phyloP scores from a whole-genome alignment of 2,888 invertebrate species.

The Heteromurus nitidus region DNA sequence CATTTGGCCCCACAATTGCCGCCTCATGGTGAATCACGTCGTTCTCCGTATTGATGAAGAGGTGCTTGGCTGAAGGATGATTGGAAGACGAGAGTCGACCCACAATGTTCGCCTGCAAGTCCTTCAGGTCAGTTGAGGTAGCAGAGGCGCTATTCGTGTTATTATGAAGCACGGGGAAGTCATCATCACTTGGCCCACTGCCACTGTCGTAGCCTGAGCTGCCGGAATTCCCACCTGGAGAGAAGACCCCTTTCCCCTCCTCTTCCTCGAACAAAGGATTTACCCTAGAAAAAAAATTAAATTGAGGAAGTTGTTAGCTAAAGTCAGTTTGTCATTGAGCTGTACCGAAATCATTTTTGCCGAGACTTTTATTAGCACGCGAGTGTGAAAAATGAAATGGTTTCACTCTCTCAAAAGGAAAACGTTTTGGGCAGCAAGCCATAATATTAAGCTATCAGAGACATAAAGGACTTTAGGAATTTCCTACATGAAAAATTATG shows the following conservation, averaged over 20 bases:
- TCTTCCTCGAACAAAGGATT: constrained; percentile 73
- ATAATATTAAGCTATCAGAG: too few species aligned
- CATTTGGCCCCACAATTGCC: constrained; percentile 67
- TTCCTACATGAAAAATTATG: too few species aligned
- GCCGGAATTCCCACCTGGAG: constrained; percentile 70
- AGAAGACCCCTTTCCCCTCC: constrained; percentile 58
- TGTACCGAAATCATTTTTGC: not conserved
- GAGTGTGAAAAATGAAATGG: not conserved
- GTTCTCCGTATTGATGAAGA: constrained; percentile 70
- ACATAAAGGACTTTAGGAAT: too few species aligned
- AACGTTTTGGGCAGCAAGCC: constrained; percentile 2
- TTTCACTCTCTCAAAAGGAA: constrained; percentile 5
- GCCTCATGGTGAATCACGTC: constrained; percentile 72
- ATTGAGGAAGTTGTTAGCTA: not conserved
- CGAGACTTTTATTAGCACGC: not conserved
- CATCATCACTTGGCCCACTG: constrained; percentile 71
- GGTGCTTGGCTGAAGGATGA: constrained; percentile 29
- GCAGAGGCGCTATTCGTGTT: not conserved
- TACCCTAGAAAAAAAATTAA: constrained; percentile 65
- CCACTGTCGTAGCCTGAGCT: constrained; percentile 73
- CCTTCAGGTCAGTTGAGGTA: constrained; percentile 35
- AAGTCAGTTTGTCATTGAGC: not conserved
- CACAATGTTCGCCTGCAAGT: constrained; percentile 41
- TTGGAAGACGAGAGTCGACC: constrained; percentile 36
- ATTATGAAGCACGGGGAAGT: constrained; percentile 37